Evolutionary conservation across 2,797 vertebrate genomes (phyloP).

Genomic region (Diplodus puntazzo): DNA sequence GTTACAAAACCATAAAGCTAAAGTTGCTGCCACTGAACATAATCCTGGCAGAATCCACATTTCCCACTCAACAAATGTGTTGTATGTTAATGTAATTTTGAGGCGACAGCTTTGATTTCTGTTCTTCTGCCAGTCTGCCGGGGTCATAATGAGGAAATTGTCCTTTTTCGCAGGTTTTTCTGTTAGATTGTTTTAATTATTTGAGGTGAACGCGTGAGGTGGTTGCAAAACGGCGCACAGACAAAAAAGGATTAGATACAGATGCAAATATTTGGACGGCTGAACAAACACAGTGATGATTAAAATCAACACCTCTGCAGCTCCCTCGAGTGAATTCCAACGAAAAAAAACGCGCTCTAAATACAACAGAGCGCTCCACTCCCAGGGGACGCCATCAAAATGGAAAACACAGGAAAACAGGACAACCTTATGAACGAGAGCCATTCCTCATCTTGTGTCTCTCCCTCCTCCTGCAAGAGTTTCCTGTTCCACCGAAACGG

Average conservation of each 20-base stretch:
- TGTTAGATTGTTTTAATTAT: slow-evolving; percentile 43
- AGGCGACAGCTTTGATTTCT: too few species aligned
- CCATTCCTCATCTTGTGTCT: slow-evolving; percentile 77
- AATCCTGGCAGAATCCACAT: too few species aligned
- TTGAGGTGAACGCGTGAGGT: slow-evolving; percentile 7
- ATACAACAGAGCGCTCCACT: slow-evolving; percentile 27
- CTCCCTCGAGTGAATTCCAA: slow-evolving; percentile 14
- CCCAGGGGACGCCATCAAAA: slow-evolving; percentile 50
- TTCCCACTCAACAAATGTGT: too few species aligned
- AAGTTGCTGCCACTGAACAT: too few species aligned
- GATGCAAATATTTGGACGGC: slow-evolving; percentile 6
- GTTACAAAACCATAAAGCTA: too few species aligned
- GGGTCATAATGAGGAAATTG: too few species aligned
- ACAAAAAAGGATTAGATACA: slow-evolving; percentile 24
- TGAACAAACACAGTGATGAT: slow-evolving; percentile 35
- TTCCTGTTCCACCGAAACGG: slow-evolving; percentile 78
- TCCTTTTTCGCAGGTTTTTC: slow-evolving; percentile 6
- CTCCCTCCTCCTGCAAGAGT: slow-evolving; percentile 70
- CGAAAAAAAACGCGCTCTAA: slow-evolving; percentile 28
- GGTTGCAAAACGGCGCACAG: slow-evolving; percentile 33
- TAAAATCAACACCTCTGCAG: slow-evolving; percentile 15
- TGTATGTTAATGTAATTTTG: too few species aligned
- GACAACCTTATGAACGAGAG: slow-evolving; percentile 59
- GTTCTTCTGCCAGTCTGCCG: too few species aligned
- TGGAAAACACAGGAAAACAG: slow-evolving; percentile 60